Conservation (phyloP, 2,113 vertebrate species). For the Orthonyx spaldingii region DNA sequence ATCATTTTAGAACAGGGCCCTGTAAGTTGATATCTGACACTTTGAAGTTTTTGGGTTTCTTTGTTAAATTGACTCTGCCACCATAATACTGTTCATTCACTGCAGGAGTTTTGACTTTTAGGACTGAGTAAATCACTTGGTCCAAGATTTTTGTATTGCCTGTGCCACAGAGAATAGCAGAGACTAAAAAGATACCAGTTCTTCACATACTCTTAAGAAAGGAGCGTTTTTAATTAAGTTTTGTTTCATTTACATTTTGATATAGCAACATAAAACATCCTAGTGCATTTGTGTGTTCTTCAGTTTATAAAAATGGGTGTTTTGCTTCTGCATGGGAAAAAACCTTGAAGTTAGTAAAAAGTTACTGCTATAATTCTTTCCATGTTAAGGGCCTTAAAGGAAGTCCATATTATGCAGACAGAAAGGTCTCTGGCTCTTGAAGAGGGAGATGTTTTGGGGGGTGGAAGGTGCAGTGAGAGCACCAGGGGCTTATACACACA, state of each 20-base stretch:
- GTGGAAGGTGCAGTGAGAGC: neutral
- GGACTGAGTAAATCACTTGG: neutral
- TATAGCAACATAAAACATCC: neutral
- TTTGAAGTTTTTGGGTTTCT: neutral
- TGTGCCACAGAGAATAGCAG: neutral
- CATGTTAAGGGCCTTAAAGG: neutral
- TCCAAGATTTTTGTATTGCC: neutral
- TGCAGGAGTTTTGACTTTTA: neutral
- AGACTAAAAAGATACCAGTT: neutral
- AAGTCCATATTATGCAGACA: neutral
- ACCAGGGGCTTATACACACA: neutral
- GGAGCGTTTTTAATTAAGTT: neutral
- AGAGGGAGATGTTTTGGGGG: neutral
- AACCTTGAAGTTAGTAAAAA: neutral
- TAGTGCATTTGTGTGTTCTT: neutral
- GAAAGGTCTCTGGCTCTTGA: neutral
- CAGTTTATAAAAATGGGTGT: neutral
- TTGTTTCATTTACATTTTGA: neutral
- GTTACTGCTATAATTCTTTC: neutral
- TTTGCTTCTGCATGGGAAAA: neutral
- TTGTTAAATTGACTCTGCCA: neutral
- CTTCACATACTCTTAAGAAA: neutral
- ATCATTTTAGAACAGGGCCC: neutral
- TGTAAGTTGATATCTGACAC: neutral
- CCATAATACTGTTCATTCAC: neutral